Evolutionary conservation across 2,113 vertebrate species (phyloP), one percentile per base, ranked within the genome.

Genomic region (Thryonomys swinderianus): DNA sequence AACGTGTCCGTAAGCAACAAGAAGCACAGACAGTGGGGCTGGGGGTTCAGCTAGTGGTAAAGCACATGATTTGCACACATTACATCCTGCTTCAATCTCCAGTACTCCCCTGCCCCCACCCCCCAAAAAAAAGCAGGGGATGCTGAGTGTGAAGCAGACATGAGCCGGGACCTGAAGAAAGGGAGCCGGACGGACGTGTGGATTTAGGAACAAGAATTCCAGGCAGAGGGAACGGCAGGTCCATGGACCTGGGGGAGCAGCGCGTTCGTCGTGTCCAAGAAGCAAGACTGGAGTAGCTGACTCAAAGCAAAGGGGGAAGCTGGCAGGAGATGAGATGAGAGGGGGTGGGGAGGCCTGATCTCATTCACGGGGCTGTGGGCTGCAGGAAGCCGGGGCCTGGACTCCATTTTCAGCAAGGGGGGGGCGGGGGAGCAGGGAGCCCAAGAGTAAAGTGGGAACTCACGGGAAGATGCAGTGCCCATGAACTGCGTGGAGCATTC

Each of bases 221-320:
- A 85, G 55, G 67, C 42, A 66, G 37, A 78, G 71, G n/a, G 71
- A 90, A 83, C 14, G 45, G 92, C 37, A 66, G 62, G 57, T 12
- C 66, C 84, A 95, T 88, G 78, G 91, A 57, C 74, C 73, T 83
- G 40, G 34, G 73, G 45, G 30, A 32, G 51, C 0, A 32, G 14
- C 53, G 12, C 48, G 55, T 42, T 45, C 37, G 21, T 32, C 21
- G 40, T 0, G 2, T 88, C 76, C 17, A 30, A 62, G 83, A 91
- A 84, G 66, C 79, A 84, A 64, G 82, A 48, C 27, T 0, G 7
- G 51, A 16, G 5, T 1, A 21, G 64, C 53, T 55, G 57, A 81
- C 73, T 17, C 53, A 51, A 55, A 40, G 2, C 1, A 1, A 80
- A 42, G 45, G 7, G n/a, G 83, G 51, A 13, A 55, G 89, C 0